phyloP scores from a whole-genome alignment of 2,113 vertebrate genomes.

The pig (Sus scrofa) region T2T-Sscrofa CM000816.6:69778001-69778500 shows the following conservation, averaged over 20 bases:
- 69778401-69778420: no score
- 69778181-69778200: neutral
- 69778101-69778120: neutral
- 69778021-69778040: neutral
- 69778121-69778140: neutral
- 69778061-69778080: neutral
- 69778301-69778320: neutral
- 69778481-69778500: no score
- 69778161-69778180: neutral
- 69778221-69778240: neutral
- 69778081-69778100: neutral
- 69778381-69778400: no score
- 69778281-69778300: neutral
- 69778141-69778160: neutral
- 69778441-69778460: no score
- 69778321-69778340: no score
- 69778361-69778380: no score
- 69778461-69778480: no score
- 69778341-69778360: no score
- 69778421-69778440: no score
- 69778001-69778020: neutral
- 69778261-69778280: neutral
- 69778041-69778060: neutral
- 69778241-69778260: neutral
- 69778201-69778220: slow-evolving; percentile 7